These are phyloP conservation scores for Hippocampus guttulatus DNA, from an alignment of 2,113 vertebrate genomes.

Conservation along the genomic window DNA sequence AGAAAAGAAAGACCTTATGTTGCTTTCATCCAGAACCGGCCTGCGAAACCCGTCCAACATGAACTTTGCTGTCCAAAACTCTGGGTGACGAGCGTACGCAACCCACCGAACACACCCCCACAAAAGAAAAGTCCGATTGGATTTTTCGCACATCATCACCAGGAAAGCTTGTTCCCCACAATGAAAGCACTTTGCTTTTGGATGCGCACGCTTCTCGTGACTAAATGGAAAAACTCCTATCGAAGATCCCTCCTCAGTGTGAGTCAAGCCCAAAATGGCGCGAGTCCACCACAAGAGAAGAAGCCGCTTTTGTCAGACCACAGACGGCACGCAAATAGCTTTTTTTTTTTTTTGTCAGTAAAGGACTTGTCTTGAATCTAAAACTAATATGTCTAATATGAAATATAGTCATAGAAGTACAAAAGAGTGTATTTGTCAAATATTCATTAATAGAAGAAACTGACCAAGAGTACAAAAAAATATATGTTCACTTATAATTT, in stretches of 20 bases:
- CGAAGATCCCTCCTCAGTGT: slow-evolving; percentile 10
- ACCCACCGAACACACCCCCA: slow-evolving; percentile 18
- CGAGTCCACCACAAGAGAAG: slow-evolving; percentile 24
- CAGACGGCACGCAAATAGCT: neutral
- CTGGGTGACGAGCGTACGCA: slow-evolving; percentile 14
- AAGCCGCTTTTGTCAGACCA: slow-evolving; percentile 4
- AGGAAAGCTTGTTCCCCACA: slow-evolving; percentile 12
- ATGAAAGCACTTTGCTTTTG: slow-evolving; percentile 14
- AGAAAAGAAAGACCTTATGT: slow-evolving; percentile 40
- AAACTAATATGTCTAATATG: neutral
- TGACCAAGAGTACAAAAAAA: too few species aligned
- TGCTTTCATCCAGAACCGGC: slow-evolving; percentile 40
- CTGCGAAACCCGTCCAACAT: slow-evolving; percentile 3
- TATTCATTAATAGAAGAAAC: too few species aligned
- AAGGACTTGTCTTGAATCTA: neutral
- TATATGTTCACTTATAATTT: too few species aligned
- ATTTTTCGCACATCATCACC: slow-evolving; percentile 4
- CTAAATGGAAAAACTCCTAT: slow-evolving; percentile 22
- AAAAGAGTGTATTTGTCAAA: too few species aligned
- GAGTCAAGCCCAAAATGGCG: slow-evolving; percentile 24
- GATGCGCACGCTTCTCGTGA: neutral
- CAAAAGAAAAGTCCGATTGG: neutral
- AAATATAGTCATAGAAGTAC: too few species aligned
- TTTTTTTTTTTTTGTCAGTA: too few species aligned
- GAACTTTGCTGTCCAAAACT: slow-evolving; percentile 27